Conservation (phyloP, 2,888 invertebrate genomes). For the Resseliella maxima region DNA sequence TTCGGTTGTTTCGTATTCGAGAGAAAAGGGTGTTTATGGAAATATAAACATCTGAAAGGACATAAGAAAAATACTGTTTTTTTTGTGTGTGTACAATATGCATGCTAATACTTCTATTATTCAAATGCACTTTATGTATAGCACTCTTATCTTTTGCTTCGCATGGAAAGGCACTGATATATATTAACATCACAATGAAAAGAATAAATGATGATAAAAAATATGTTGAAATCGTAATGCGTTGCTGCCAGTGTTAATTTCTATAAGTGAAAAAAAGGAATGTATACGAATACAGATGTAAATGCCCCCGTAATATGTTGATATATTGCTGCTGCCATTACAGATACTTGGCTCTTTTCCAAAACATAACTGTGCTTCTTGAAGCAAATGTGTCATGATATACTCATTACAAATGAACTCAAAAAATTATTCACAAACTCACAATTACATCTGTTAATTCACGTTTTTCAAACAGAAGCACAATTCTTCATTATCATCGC, state of each 20-base stretch:
- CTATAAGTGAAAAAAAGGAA: conserved; percentile 8
- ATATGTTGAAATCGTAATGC: neutral
- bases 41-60: too few species aligned
- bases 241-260: neutral
- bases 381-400: neutral
- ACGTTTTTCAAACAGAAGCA: neutral
- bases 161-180: conserved; percentile 11
- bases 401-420: neutral
- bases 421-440: neutral
- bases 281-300: neutral
- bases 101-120: conserved; percentile 10
- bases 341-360: conserved; percentile 24
- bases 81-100: neutral
- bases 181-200: conserved; percentile 13
- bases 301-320: neutral
- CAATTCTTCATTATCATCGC: conserved; percentile 17
- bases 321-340: neutral
- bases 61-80: too few species aligned
- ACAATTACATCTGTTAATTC: conserved; percentile 34
- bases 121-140: neutral
- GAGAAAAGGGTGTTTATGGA: too few species aligned
- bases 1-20: too few species aligned
- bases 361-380: neutral
- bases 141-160: neutral
- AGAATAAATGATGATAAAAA: neutral